Conservation (phyloP, 2,113 vertebrate species). For the Ciconia maguari region DNA sequence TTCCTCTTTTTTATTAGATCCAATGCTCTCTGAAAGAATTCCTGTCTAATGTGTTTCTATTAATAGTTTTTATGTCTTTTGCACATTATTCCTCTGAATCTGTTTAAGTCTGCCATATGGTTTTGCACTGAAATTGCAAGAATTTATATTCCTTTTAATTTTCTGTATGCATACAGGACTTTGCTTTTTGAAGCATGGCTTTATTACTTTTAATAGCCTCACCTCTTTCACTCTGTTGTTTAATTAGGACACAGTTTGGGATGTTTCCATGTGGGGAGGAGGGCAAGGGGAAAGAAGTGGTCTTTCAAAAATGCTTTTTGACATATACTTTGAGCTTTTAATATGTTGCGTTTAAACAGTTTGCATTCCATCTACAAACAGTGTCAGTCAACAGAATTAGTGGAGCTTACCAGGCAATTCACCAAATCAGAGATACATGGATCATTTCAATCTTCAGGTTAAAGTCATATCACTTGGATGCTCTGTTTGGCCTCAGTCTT, state of each 20-base stretch:
- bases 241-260: not conserved
- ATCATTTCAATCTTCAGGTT: not conserved
- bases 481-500: not conserved
- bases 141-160: not conserved
- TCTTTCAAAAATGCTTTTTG: not conserved
- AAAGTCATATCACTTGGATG: not conserved
- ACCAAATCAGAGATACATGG: not conserved
- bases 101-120: not conserved
- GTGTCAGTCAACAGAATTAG: not conserved
- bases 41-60: not conserved
- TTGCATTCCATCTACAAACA: not conserved
- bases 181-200: not conserved
- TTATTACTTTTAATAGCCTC: not conserved
- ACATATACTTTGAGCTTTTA: not conserved
- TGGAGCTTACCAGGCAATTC: not conserved
- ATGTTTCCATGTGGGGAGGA: not conserved
- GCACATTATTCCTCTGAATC: not conserved
- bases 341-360: not conserved
- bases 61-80: not conserved
- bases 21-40: not conserved
- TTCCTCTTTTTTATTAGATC: not conserved
- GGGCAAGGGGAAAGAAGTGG: rapidly evolving
- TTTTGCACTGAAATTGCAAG: not conserved
- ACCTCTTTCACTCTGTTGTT: not conserved
- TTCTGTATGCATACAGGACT: not conserved